These are phyloP conservation scores for Sabatieria punctata DNA, from an alignment of 2,888 invertebrate genomes.

Conservation along the genomic window DNA sequence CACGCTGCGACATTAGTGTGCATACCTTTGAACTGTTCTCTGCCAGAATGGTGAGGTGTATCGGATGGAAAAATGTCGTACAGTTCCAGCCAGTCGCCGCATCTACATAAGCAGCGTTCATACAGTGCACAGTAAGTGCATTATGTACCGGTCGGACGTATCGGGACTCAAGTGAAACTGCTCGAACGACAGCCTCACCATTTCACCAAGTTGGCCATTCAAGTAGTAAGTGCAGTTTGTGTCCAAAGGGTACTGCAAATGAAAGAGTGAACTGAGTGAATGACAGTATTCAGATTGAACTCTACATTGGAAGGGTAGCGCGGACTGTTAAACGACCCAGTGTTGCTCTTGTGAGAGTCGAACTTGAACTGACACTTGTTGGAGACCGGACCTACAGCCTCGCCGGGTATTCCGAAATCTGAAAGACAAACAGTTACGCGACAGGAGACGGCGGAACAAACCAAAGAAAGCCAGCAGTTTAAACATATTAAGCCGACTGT, in stretches of 20 bases:
- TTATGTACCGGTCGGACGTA: not conserved
- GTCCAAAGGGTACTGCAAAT: constrained; percentile 32
- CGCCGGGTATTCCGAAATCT: constrained; percentile 38
- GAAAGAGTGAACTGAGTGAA: not conserved
- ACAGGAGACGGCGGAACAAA: too few relatives aligned
- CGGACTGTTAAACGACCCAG: constrained; percentile 37
- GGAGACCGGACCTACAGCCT: constrained; percentile 29
- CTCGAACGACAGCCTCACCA: constrained; percentile 26
- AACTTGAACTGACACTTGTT: constrained; percentile 34
- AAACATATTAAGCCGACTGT: too few relatives aligned
- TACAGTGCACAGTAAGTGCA: not conserved
- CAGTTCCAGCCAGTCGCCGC: constrained; percentile 26
- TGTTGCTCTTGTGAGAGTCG: constrained; percentile 17
- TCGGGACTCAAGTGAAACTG: constrained; percentile 21
- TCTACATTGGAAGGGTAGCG: constrained; percentile 26
- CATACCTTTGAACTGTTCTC: too few relatives aligned
- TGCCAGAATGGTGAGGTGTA: not conserved
- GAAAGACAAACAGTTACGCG: constrained; percentile 13
- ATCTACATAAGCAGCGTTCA: constrained; percentile 13
- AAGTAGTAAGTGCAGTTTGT: constrained; percentile 37
- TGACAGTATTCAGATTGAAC: not conserved
- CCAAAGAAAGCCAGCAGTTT: too few relatives aligned
- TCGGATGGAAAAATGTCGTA: constrained; percentile 18
- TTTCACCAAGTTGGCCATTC: constrained; percentile 25
- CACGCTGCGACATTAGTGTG: too few relatives aligned